phyloP scores from a whole-genome alignment of 2,113 vertebrate genomes.

The Cyanoliseus patagonus region DNA sequence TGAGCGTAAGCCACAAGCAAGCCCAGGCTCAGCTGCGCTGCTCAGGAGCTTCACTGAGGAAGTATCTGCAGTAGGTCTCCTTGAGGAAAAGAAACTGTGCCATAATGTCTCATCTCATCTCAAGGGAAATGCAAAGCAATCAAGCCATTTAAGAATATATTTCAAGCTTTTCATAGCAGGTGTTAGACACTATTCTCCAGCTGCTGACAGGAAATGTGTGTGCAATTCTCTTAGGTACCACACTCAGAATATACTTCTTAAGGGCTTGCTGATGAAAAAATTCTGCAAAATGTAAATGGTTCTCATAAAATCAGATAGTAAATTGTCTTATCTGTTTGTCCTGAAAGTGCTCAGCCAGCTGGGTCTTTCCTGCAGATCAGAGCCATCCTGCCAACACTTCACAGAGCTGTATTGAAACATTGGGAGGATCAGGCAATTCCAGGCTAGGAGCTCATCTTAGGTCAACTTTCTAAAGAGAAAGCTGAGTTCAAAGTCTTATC shows the following conservation, averaged over 20 bases:
- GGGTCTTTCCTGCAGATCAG: neutral
- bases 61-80: neutral
- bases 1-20: rapidly evolving
- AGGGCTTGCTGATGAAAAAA: constrained; percentile 26
- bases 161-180: constrained; percentile 52
- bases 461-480: neutral
- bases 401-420: rapidly evolving
- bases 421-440: neutral
- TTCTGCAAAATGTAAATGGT: constrained; percentile 33
- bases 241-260: neutral
- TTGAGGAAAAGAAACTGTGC: neutral
- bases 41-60: neutral
- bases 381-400: neutral
- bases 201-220: constrained; percentile 61
- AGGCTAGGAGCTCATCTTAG: neutral
- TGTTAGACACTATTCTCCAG: constrained; percentile 17
- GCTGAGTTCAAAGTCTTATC: neutral
- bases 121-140: constrained; percentile 57
- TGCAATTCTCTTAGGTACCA: constrained; percentile 49
- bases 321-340: constrained; percentile 56
- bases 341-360: constrained; percentile 29
- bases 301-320: constrained; percentile 40
- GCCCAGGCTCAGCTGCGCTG: neutral
- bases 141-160: constrained; percentile 61
- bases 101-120: neutral